These are phyloP conservation scores for Melanotaenia maccullochi DNA, from an alignment of 2,797 vertebrate genomes.

Conservation along the genomic window DNA sequence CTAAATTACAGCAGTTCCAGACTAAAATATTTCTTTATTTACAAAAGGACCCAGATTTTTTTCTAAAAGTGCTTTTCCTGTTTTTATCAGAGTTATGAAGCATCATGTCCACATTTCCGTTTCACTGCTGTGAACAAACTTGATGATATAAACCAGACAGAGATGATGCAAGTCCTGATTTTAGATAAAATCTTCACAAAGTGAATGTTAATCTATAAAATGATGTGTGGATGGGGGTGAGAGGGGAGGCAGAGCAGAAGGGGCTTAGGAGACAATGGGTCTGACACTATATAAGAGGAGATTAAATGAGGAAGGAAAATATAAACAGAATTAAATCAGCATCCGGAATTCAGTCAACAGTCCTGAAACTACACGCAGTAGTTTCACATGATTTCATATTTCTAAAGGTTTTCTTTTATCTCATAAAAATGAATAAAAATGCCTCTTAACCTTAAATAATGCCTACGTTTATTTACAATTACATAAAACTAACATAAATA, in stretches of 20 bases:
- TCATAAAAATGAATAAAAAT: too few relatives aligned
- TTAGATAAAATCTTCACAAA: neutral
- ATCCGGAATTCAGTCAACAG: conserved; percentile 13
- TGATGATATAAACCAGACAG: neutral
- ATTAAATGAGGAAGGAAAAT: conserved; percentile 40
- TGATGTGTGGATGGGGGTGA: conserved; percentile 6
- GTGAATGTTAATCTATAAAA: neutral
- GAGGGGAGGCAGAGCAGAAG: conserved; percentile 61
- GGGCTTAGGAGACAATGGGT: conserved; percentile 61
- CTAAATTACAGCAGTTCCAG: too few relatives aligned
- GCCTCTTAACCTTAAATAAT: too few relatives aligned
- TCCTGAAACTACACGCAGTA: neutral
- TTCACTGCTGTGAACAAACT: neutral
- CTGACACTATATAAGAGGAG: conserved; percentile 48
- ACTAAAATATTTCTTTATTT: too few relatives aligned
- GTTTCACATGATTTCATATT: too few relatives aligned
- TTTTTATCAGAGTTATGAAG: too few relatives aligned
- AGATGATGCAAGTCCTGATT: neutral
- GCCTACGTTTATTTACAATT: too few relatives aligned
- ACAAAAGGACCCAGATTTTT: too few relatives aligned
- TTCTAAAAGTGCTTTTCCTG: too few relatives aligned
- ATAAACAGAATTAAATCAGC: conserved; percentile 9
- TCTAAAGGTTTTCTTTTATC: too few relatives aligned
- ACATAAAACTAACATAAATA: too few relatives aligned
- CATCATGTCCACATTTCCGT: neutral